Base-by-base conservation (phyloP, 2,888 invertebrate species). In the Selenia dentaria region DNA sequence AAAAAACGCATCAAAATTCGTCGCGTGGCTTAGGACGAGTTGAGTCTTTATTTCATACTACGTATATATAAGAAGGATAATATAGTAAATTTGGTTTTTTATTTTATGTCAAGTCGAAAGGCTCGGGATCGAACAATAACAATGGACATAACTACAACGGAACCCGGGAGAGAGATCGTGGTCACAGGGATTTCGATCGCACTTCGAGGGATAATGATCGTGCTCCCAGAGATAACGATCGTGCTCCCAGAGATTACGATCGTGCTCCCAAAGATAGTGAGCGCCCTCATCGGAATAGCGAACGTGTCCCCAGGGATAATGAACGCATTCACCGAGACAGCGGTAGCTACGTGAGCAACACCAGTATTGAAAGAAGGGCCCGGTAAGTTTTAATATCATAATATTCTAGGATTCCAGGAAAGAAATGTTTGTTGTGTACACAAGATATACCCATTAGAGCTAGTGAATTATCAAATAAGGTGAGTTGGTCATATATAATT, bases 131-230 rank as follows among this genome's bases (percentile, higher is more conserved):
- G 0, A 25, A 8, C 41, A 34, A 46, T 24, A 16, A 43, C 24
- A 35, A 48, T 12, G 24, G 44, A 14, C 35, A 48, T n/a, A 45
- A 26, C 27, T 11, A 3, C 8, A 36, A 37, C 3, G 28, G 42
- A 0, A 22, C 22, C 6, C 2, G 22, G 8, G 22, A 22, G 11
- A 44, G 33, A 24, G 37, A 34, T 0, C 26, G 58, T 8, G 22
- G 22, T 22, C 22, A 22, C 22, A 3, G 22, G 22, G 22, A 8
- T 8, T 2, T 0, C 8, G 22, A 22, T 2, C 22, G 22, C 8
- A 8, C 2, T 22, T 22, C 6, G 1, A 22, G 8, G 22, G 8
- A 22, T 8, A 22, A 2, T 8, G 22, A 22, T 2, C 22, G 22
- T 22, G 22, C 0, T 22, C 8, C 6, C 8, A 22, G 22, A 8